Evolutionary conservation across 2,797 vertebrate genomes (phyloP), one percentile per base, ranked within the genome.

Genomic region (Amphiprion clarkii): DNA sequence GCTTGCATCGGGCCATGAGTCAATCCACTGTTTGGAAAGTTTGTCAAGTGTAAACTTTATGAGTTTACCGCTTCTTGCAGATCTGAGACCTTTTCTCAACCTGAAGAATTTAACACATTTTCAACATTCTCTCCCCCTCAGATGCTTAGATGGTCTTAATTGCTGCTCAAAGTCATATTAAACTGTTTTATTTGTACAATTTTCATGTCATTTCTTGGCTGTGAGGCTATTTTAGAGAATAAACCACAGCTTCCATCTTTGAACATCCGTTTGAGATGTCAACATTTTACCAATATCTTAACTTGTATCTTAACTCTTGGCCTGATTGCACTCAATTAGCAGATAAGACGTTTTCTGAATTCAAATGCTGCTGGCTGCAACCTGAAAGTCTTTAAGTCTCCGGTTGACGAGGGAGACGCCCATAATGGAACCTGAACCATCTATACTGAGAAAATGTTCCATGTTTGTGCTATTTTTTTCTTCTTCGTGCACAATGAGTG

Each of bases 71-170:
- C 23, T 52, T 42, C 27, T 5, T 11, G 61, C n/a, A 11, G 17
- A 14, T 19, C 12, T 19, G 31, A 1, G n/a, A 69, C 46, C 40
- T 48, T 74, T 27, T 69, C 31, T 39, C 16, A 56, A 42, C 23
- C 5, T 70, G 68, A 62, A 52, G 27, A 78, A 69, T 42, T 14
- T 21, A 40, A 65, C 51, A 54, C 36, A 0, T 67, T 33, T 12
- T 39, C 42, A 71, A 19, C n/a, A 66, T 65, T 0, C 5, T 61
- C 72, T 39, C 53, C 57, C 75, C 78, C 27, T 27, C 17, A 59
- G 72, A 27, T 31, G 61, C 49, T 78, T 11, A 49, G 68, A 61
- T 36, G 0, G 46, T 14, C 65, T 62, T 76, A 76, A 81, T 67
- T 68, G 42, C 68, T 60, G 68, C 52, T 60, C 56, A 33, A 27